These are phyloP conservation scores for Heliconius erato DNA, from an alignment of 2,888 invertebrate species.

Conservation along the genomic window DNA sequence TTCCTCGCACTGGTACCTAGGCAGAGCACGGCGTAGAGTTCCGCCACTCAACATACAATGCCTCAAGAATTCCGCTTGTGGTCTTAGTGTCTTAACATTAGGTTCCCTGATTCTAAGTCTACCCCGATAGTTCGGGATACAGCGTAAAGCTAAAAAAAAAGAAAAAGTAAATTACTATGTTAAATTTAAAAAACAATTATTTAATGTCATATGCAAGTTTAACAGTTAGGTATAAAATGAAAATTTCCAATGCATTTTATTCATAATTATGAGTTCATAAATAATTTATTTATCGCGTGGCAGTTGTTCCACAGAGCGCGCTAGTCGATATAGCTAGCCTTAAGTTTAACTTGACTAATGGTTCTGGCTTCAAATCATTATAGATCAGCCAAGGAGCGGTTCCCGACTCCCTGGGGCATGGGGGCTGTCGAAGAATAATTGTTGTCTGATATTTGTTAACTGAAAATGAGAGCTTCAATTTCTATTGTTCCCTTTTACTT, in stretches of 20 bases:
- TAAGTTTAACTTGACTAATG: conserved; percentile 75
- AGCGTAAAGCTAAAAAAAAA: no score
- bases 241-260: neutral
- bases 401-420: conserved; percentile 56
- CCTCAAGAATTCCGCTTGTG: no score
- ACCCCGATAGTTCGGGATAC: no score
- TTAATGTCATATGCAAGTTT: neutral
- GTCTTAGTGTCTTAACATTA: no score
- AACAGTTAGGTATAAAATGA: conserved; percentile 14
- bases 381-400: conserved; percentile 67
- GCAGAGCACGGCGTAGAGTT: no score
- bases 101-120: no score
- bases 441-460: conserved; percentile 33
- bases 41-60: no score
- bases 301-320: conserved; percentile 50
- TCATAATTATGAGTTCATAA: conserved; percentile 39
- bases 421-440: conserved; percentile 64
- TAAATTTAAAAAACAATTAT: neutral
- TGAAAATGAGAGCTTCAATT: neutral
- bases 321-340: conserved; percentile 61
- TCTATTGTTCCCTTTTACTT: conserved; percentile 11
- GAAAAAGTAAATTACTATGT: neutral
- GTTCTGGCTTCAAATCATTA: conserved; percentile 67
- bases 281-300: conserved; percentile 36
- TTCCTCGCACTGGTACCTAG: no score